A percentile compares a stretch with the other conserved stretches of the same genome.
Conservation (phyloP, 2,113 vertebrate species). For the Rhadina sibilatrix region DNA sequence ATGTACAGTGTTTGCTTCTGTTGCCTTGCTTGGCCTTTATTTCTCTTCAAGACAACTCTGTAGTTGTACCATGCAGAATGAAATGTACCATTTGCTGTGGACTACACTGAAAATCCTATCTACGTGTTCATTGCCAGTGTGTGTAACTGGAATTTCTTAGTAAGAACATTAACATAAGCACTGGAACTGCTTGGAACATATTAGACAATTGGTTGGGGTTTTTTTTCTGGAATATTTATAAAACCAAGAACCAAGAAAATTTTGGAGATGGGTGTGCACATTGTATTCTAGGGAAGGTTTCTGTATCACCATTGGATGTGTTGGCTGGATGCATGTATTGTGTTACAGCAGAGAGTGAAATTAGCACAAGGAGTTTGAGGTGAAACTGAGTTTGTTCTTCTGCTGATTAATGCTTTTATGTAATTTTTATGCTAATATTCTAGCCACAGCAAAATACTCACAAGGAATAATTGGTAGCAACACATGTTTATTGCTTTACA, state of each 20-base stretch:
- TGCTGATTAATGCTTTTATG: constrained; percentile 10
- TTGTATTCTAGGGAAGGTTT: neutral
- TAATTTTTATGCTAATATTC: constrained; percentile 21
- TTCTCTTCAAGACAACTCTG: neutral
- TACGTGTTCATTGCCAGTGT: neutral
- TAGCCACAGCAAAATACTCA: neutral
- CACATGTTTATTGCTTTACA: neutral
- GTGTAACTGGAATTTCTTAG: neutral
- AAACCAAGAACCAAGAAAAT: neutral
- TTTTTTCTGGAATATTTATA: neutral
- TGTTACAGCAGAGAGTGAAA: neutral
- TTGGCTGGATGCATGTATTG: neutral
- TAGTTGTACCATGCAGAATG: neutral
- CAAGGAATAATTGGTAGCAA: neutral
- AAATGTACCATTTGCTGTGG: neutral
- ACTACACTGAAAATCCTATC: neutral
- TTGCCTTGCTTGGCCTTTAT: neutral
- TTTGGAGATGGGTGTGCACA: neutral
- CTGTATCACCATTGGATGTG: neutral
- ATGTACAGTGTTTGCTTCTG: neutral
- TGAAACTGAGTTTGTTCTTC: neutral
- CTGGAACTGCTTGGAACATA: neutral
- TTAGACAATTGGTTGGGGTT: neutral
- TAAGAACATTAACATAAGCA: neutral
- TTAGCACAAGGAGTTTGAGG: neutral